Conservation (phyloP, 2,113 vertebrate species). For the Martes martes region DNA sequence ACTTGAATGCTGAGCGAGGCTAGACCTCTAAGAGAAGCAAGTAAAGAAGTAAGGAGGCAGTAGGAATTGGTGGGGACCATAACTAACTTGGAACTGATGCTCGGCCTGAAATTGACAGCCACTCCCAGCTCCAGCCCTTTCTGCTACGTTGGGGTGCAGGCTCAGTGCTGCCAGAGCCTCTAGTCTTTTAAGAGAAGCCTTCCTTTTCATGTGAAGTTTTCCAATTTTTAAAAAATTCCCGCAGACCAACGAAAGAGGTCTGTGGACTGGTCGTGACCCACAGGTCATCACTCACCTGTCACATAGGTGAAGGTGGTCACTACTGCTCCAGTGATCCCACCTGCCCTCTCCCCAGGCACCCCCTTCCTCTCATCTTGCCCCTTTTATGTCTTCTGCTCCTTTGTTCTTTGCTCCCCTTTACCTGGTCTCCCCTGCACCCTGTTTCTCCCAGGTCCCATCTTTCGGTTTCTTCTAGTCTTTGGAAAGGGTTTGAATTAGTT, state of each 20-base stretch:
- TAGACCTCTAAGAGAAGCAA: neutral
- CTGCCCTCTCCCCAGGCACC: neutral
- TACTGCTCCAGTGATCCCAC: fast-evolving
- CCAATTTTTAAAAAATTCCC: neutral
- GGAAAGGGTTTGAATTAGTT: neutral
- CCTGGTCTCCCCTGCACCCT: neutral
- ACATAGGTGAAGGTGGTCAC: neutral
- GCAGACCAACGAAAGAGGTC: neutral
- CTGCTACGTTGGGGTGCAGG: neutral
- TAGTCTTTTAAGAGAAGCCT: neutral
- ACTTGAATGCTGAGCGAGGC: fast-evolving
- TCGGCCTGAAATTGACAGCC: neutral
- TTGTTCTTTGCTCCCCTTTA: neutral
- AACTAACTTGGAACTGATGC: neutral
- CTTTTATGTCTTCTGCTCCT: neutral
- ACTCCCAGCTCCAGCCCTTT: neutral
- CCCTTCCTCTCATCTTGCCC: neutral
- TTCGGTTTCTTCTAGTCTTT: neutral
- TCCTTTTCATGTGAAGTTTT: neutral
- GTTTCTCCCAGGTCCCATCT: neutral
- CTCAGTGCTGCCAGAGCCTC: neutral
- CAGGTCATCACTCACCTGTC: neutral
- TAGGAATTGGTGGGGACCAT: neutral
- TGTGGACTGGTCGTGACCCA: neutral
- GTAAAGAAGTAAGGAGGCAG: neutral